Evolutionary conservation across 2,113 vertebrate genomes (phyloP).

Genomic region (Martes martes): DNA sequence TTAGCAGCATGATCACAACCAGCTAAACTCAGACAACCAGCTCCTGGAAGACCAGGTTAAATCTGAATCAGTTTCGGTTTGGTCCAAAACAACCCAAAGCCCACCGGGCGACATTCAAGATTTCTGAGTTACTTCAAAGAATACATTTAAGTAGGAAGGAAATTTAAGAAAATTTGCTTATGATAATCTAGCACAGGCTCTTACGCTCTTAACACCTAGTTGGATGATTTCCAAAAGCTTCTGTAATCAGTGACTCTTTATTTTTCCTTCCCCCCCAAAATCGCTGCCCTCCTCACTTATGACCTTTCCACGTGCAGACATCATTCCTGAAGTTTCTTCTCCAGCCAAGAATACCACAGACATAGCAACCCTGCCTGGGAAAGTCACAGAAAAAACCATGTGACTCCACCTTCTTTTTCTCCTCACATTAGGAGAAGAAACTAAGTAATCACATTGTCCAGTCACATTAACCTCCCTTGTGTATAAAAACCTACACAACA

Average conservation of each 20-base stretch:
- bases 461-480: not conserved
- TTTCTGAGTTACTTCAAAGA: not conserved
- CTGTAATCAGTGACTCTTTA: not conserved
- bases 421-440: not conserved
- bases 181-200: not conserved
- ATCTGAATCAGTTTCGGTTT: not conserved
- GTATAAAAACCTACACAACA: not conserved
- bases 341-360: not conserved
- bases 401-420: not conserved
- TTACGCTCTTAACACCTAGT: not conserved
- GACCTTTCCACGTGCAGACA: not conserved
- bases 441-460: not conserved
- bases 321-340: not conserved
- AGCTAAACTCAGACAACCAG: not conserved
- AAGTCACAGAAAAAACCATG: not conserved
- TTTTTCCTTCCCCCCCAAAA: not conserved
- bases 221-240: not conserved
- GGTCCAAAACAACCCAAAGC: not conserved
- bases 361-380: not conserved
- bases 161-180: not conserved
- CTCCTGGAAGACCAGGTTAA: not conserved
- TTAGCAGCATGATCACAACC: conserved; percentile 68
- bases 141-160: not conserved
- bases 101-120: not conserved
- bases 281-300: not conserved